Base-by-base conservation (phyloP, 2,113 vertebrate genomes). In the Brachionichthys hirsutus region DNA sequence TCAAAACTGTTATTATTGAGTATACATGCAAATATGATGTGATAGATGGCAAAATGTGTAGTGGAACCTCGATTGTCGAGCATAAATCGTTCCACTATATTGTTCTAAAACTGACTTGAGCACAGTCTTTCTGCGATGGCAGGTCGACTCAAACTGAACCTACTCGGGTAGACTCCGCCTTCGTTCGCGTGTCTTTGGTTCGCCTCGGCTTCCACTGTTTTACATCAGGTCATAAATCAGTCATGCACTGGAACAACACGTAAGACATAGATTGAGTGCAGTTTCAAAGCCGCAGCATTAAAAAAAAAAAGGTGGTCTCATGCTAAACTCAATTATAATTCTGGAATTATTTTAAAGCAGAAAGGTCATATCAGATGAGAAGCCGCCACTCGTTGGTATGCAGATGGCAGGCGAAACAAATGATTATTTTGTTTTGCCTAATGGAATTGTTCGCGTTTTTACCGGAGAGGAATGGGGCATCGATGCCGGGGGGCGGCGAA, bases 391-490 rank as follows among this genome's bases (percentile, higher is more conserved):
- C 61, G 68, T 73, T 85, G 62, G 59, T 70, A 78, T 85, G 79
- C 54, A 62, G 64, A 82, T 81, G 67, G 78, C 54, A 51, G 34
- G 73, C n/a, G 42, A 65, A 75, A 72, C 69, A 79, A 79, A 70
- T 74, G 68, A 82, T 46, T 55, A 53, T 73, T 82, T 66, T 69
- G 64, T 77, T 83, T 73, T 79, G 64, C 72, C 70, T 81, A 72
- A 83, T 85, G 59, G 81, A 78, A 81, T 84, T 71, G 77, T 85
- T 77, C 81, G 67, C 54, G 54, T 81, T 77, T 81, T 77, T 80
- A 72, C 75, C 55, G 54, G 58, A 60, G 58, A 70, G 54, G 69
- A 35, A 75, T 62, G 53, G 42, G 60, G 48, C 55, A 55, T 75
- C 66, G 42, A 20, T 78, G 54, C 35, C 61, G 60, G 22, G 22